phyloP scores from a whole-genome alignment of 2,113 vertebrate genomes.

The Pitta sordida region DNA sequence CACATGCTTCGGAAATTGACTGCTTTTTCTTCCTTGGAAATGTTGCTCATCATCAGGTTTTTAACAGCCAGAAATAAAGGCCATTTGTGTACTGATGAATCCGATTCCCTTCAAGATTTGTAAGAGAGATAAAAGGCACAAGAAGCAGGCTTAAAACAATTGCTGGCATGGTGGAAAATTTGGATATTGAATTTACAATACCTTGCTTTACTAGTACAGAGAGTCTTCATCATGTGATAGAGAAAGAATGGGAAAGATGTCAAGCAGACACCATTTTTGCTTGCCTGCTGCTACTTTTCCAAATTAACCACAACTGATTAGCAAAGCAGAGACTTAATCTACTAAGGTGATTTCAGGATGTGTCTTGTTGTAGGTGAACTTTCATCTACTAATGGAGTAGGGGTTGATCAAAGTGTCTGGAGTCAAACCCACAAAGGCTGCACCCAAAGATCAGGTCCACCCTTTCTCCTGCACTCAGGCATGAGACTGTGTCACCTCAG shows the following conservation, averaged over 20 bases:
- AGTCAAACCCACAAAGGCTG: background rate
- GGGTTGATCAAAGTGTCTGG: background rate
- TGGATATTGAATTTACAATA: background rate
- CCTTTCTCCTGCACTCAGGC: background rate
- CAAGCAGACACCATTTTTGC: background rate
- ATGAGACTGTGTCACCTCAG: background rate
- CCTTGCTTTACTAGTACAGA: background rate
- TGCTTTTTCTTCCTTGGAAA: constrained; percentile 60
- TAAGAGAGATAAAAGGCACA: constrained; percentile 53
- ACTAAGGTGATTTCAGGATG: background rate
- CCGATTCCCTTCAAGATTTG: constrained; percentile 62
- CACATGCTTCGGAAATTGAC: constrained; percentile 48
- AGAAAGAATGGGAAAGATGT: background rate
- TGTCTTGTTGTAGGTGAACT: background rate
- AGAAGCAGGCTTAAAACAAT: constrained; percentile 43
- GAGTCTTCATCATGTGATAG: background rate
- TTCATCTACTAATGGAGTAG: background rate
- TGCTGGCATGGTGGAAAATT: constrained; percentile 2
- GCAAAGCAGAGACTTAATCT: background rate
- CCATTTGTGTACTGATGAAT: constrained; percentile 63
- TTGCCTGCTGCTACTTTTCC: background rate
- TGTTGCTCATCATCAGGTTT: constrained; percentile 64
- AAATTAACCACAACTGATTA: background rate
- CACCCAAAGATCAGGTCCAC: no score
- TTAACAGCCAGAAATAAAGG: constrained; percentile 68